Percentiles rank a stretch among this genome's conserved stretches.
phyloP scores from a whole-genome alignment of 2,797 vertebrate species.

The Hoplostethus mediterraneus region DNA sequence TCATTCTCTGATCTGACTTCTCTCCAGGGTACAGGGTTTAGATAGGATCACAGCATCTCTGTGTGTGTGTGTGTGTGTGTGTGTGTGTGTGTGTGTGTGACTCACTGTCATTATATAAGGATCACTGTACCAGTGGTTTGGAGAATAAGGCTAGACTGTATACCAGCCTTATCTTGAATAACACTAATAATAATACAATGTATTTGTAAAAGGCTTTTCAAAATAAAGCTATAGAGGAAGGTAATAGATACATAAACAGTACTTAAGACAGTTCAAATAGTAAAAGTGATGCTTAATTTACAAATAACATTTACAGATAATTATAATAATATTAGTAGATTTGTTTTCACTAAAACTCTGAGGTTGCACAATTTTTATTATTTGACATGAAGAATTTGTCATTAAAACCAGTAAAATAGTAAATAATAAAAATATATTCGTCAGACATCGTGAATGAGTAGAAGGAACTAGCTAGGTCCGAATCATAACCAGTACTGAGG shows the following conservation, averaged over 20 bases:
- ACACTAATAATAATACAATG: not conserved
- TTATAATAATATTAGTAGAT: not conserved
- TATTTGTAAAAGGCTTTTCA: not conserved
- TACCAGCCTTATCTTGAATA: not conserved
- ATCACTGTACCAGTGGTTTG: not conserved
- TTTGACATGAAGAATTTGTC: no score
- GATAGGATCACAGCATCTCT: not conserved
- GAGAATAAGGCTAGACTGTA: constrained; percentile 7
- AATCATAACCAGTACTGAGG: not conserved
- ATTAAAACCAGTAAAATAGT: no score
- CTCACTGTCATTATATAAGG: constrained; percentile 19
- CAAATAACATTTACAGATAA: no score
- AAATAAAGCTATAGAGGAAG: no score
- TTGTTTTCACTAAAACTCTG: no score
- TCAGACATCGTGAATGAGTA: not conserved
- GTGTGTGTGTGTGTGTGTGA: constrained; percentile 20
- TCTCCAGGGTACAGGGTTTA: constrained; percentile 44
- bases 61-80: not conserved
- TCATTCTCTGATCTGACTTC: constrained; percentile 31
- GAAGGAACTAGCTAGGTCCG: no score
- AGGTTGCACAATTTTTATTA: no score
- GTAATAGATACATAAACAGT: no score
- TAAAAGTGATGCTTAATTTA: no score
- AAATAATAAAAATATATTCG: not conserved
- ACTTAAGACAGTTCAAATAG: no score